phyloP scores from a whole-genome alignment of 2,797 vertebrate species.

The Hafferia zeledoni region DNA sequence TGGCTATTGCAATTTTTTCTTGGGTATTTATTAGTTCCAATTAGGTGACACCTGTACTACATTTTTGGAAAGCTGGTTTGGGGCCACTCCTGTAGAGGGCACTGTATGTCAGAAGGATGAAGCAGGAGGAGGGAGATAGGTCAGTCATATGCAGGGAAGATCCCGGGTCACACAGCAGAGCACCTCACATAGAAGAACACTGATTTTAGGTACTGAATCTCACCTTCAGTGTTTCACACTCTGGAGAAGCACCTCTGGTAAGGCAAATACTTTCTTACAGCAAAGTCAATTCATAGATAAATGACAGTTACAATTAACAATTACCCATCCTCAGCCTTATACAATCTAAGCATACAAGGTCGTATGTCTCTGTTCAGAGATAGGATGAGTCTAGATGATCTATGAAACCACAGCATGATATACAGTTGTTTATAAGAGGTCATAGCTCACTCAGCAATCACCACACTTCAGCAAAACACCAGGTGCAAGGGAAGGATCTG shows the following conservation, averaged over 20 bases:
- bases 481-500: not conserved
- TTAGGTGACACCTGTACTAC: not conserved
- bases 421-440: rapidly evolving
- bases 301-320: not conserved
- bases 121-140: not conserved
- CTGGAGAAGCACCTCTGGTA: not conserved
- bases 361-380: not conserved
- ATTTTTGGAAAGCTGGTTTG: not conserved
- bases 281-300: not conserved
- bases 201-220: not conserved
- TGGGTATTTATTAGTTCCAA: not conserved
- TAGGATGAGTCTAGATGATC: not conserved
- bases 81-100: not conserved
- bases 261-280: not conserved
- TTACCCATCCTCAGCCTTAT: not conserved
- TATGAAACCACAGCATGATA: not conserved
- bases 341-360: not conserved
- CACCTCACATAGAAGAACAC: not conserved
- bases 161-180: not conserved
- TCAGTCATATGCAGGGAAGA: not conserved
- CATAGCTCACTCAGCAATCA: not conserved
- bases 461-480: not conserved
- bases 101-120: not conserved
- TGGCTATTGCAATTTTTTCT: not conserved
- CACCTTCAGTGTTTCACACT: not conserved